These are phyloP conservation scores for Brachyrhaphis roseni DNA, from an alignment of 2,797 vertebrate genomes.

Conservation along the genomic window DNA sequence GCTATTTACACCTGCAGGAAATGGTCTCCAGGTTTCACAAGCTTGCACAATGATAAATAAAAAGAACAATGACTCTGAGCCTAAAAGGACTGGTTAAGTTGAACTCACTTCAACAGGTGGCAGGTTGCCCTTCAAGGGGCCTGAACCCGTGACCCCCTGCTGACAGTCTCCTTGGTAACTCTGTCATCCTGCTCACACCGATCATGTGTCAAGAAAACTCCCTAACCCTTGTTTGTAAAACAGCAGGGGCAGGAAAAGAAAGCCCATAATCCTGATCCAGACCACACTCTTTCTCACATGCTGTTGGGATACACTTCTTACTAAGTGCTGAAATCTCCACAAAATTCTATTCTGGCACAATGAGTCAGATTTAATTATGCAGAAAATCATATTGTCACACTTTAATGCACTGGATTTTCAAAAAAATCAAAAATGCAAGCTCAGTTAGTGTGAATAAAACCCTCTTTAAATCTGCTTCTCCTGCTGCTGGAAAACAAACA, in stretches of 20 bases:
- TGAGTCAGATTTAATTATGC: neutral
- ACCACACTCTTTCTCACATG: neutral
- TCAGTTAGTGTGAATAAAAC: slow-evolving; percentile 2
- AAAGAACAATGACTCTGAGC: neutral
- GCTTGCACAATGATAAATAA: neutral
- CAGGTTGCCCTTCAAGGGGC: slow-evolving; percentile 4
- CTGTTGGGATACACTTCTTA: neutral
- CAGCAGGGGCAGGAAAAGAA: neutral
- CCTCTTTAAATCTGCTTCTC: neutral
- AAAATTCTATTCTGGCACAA: neutral
- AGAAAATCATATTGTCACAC: neutral
- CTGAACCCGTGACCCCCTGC: slow-evolving; percentile 28
- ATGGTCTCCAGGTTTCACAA: neutral
- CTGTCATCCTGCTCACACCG: slow-evolving; percentile 25
- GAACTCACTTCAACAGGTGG: slow-evolving; percentile 32
- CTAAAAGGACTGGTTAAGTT: slow-evolving; percentile 15
- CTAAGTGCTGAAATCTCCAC: neutral
- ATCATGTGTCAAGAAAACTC: slow-evolving; percentile 23
- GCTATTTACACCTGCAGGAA: neutral
- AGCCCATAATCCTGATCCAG: neutral
- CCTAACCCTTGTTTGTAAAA: slow-evolving; percentile 2
- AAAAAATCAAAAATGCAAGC: neutral
- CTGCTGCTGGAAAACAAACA: slow-evolving; percentile 17
- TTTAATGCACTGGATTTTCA: neutral
- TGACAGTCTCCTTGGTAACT: slow-evolving; percentile 43